Percentiles rank a stretch among this genome's conserved stretches.
phyloP scores from a whole-genome alignment of 2,888 invertebrate species.

The Trichacis sp. region DNA sequence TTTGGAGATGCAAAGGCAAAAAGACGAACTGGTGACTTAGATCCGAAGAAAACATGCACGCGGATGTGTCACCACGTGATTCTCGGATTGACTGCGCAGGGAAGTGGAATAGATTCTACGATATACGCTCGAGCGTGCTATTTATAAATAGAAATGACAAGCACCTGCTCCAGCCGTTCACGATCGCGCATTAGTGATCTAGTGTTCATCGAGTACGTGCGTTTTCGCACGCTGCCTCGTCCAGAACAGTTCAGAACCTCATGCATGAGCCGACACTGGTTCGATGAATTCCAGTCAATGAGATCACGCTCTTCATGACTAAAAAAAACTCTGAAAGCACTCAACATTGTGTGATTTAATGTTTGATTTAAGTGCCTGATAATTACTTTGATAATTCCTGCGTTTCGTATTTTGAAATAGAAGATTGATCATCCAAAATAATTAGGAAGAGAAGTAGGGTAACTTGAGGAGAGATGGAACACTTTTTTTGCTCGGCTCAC shows the following conservation, averaged over 20 bases:
- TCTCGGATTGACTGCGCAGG: conserved; percentile 43
- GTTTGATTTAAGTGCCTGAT: no score
- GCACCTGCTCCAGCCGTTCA: conserved; percentile 64
- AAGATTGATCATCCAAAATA: no score
- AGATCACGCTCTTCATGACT: not conserved
- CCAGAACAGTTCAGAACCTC: no score
- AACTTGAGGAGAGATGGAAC: no score
- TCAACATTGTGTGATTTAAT: no score
- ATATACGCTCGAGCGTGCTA: conserved; percentile 36
- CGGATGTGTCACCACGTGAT: conserved; percentile 38
- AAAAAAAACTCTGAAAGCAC: not conserved
- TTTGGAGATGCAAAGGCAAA: no score
- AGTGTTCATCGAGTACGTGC: conserved; percentile 24
- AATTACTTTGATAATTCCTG: no score
- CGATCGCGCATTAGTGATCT: conserved; percentile 47
- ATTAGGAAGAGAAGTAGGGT: no score
- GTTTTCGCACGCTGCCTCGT: conserved; percentile 16
- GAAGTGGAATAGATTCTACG: conserved; percentile 46
- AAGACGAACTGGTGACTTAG: not conserved
- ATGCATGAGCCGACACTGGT: no score
- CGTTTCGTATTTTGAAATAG: no score
- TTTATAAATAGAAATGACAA: conserved; percentile 64
- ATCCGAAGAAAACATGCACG: conserved; percentile 12
- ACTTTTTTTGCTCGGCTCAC: no score
- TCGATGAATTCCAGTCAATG: conserved; percentile 24